Percentiles rank a stretch among this genome's conserved stretches.
Conservation (phyloP, 2,113 vertebrate species). For the Tympanuchus pallidicinctus region DNA sequence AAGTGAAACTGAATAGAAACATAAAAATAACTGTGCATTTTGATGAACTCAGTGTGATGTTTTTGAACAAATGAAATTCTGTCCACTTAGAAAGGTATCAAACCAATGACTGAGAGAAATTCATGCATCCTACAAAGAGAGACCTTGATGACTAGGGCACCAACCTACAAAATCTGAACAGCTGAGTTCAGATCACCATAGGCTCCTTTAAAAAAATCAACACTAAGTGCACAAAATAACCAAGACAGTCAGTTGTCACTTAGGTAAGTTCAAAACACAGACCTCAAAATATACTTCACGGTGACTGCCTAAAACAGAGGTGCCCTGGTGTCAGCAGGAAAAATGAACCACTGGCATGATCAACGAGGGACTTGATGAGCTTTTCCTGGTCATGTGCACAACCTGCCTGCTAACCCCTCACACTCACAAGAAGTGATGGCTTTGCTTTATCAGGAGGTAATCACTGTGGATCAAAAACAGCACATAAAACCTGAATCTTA, state of each 20-base stretch:
- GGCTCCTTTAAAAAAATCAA: neutral
- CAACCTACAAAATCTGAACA: neutral
- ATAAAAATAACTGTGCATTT: neutral
- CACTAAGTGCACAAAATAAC: neutral
- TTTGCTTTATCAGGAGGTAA: neutral
- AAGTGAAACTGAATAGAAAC: neutral
- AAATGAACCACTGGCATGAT: neutral
- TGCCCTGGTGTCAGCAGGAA: neutral
- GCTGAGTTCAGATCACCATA: neutral
- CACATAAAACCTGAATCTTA: neutral
- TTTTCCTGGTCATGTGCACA: neutral
- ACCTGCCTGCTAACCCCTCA: neutral
- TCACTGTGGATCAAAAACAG: neutral
- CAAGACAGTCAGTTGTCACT: neutral
- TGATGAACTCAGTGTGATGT: neutral
- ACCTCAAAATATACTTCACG: neutral
- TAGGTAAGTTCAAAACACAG: neutral
- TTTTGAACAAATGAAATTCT: neutral
- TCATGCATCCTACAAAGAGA: neutral
- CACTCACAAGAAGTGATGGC: neutral
- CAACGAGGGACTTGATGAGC: neutral
- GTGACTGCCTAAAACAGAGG: neutral
- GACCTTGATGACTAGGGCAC: neutral
- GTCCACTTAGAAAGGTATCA: neutral
- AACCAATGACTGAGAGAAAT: neutral